Evolutionary conservation across 1,140 invertebrate species (phyloP).

Genomic region (Lasioglossum albipes): DNA sequence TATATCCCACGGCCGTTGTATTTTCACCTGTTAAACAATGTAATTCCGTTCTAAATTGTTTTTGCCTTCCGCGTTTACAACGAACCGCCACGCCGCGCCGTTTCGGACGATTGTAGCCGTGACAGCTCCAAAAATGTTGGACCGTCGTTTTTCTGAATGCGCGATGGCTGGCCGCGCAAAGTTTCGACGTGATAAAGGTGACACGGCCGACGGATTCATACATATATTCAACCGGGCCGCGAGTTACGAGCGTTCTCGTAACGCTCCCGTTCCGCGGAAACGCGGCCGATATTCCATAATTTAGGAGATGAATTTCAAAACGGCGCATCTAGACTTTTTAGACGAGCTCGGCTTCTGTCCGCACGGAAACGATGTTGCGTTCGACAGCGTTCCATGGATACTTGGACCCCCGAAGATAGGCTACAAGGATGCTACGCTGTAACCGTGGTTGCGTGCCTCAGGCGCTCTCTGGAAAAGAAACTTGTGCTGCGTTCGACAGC

Average conservation of each 20-base stretch:
- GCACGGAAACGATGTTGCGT: too few relatives aligned
- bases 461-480: too few relatives aligned
- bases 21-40: background rate
- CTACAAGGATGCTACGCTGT: too few relatives aligned
- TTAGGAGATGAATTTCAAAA: conserved; percentile 23
- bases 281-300: background rate
- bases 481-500: too few relatives aligned
- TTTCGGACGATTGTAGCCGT: background rate
- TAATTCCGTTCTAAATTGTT: background rate
- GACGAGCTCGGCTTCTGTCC: too few relatives aligned
- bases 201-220: background rate
- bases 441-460: too few relatives aligned
- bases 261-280: conserved; percentile 7
- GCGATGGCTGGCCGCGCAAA: background rate
- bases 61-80: background rate
- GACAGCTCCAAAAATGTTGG: background rate
- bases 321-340: background rate
- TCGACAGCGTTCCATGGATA: too few relatives aligned
- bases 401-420: too few relatives aligned
- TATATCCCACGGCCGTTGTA: background rate
- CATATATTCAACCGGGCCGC: background rate
- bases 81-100: too few relatives aligned
- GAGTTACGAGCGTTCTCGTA: conserved; percentile 1
- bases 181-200: conserved; percentile 33
- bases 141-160: background rate